Base-by-base conservation (phyloP, 2,888 invertebrate species). In the Stenichneumon culpator region DNA sequence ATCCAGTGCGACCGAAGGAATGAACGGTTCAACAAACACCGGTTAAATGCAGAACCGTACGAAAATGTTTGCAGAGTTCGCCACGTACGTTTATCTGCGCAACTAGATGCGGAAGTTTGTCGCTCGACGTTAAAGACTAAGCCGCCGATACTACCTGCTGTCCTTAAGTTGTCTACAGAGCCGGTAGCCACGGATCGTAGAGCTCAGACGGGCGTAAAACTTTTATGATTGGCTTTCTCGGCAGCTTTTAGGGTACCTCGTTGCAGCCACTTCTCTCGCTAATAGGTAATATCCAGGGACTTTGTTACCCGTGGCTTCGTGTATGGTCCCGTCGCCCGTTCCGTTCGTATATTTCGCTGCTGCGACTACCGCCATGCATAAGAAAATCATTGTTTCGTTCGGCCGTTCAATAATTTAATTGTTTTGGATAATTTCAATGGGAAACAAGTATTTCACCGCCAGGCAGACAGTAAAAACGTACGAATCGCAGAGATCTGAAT, bases 221-320 rank as follows among this genome's bases (percentile, higher is more conserved):
- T 70, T 28, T 70, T 50, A 70, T 50, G 52, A 50, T 75, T 63
- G 63, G 47, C 74, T 74, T 74, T 65, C n/a, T n/a, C 47, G 32
- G 50, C 22, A 50, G 25, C n/a, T 70, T 70, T 16, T 52, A 68
- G 5, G 11, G 50, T n/a, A 70, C n/a, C 25, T 32, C 47, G 36
- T n/a, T 68, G 14, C 54, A 22, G 19, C 39, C 39, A 11, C 9
- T 54, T 75, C 28, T 44, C 63, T 22, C 32, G 16, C 47, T 63
- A 63, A 65, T 63, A 63, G 14, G 75, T 67, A 16, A 77, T 78
- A 32, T 57, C 54, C n/a, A 28, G 25, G 14, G 39, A 65, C 32
- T 67, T 36, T 67, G 32, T 32, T 67, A 36, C 36, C 11, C 6
- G 22, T 22, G 57, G 39, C 57, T 36, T n/a, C 14, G 54, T 1